Conservation (phyloP, 30 jellyfish, hydroid and myxozoan genomes). For the Aurelia sp. region DNA sequence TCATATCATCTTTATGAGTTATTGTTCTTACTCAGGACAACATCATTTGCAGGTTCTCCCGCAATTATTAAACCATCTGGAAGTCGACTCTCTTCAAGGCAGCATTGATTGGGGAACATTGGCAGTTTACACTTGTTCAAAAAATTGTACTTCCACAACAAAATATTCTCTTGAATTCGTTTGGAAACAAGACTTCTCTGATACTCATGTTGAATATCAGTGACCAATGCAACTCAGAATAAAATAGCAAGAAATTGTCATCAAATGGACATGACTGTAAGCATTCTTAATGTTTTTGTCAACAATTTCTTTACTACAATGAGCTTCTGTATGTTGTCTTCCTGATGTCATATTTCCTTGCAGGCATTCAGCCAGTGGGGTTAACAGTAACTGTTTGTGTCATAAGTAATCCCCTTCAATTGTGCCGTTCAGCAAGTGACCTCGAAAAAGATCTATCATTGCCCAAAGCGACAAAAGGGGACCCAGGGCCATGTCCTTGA, state of each 20-base stretch:
- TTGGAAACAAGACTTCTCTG: constrained; percentile 95
- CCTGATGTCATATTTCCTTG: too few relatives aligned
- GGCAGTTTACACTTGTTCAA: constrained; percentile 82
- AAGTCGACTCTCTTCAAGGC: constrained; percentile 66
- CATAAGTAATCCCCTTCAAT: too few relatives aligned
- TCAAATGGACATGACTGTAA: background rate
- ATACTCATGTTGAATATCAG: constrained; percentile 6
- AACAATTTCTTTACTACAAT: too few relatives aligned
- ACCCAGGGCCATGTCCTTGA: too few relatives aligned
- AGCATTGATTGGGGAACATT: constrained; percentile 96
- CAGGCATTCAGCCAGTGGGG: too few relatives aligned
- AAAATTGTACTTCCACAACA: constrained; percentile 52
- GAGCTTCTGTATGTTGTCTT: too few relatives aligned
- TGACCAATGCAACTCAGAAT: background rate
- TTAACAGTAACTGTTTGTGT: too few relatives aligned
- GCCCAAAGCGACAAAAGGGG: too few relatives aligned
- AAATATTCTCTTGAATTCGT: constrained; percentile 72
- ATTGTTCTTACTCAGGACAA: too few relatives aligned
- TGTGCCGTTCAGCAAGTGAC: too few relatives aligned
- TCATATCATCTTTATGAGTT: too few relatives aligned
- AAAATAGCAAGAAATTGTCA: background rate
- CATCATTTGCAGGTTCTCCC: constrained; percentile 75
- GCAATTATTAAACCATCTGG: constrained; percentile 77
- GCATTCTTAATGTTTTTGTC: background rate
- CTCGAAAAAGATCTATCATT: too few relatives aligned